Conservation (phyloP, 2,888 invertebrate species). For the Cosmorhoe ocellata region DNA sequence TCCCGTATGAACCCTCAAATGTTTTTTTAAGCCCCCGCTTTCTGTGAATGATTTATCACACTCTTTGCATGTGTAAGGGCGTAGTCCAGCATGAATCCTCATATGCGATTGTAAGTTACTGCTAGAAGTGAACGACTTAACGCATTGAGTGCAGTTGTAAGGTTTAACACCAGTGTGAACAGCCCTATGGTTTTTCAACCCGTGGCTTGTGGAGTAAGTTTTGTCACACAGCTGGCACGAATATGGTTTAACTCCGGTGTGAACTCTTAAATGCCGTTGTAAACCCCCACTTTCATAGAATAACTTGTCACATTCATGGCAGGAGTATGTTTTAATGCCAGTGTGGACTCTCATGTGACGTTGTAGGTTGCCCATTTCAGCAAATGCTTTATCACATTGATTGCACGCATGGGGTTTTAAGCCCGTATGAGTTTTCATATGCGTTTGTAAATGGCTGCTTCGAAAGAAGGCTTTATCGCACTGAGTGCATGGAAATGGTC, state of each 20-base stretch:
- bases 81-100: conserved; percentile 6
- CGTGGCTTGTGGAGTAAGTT: conserved; percentile 10
- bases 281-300: conserved; percentile 9
- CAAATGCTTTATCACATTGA: conserved; percentile 7
- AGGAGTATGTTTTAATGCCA: conserved; percentile 5
- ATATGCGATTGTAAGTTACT: conserved; percentile 6
- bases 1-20: conserved; percentile 8
- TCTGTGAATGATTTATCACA: conserved; percentile 7
- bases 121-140: neutral
- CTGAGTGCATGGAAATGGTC: neutral
- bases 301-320: neutral
- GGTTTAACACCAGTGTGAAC: conserved; percentile 4
- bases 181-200: conserved; percentile 1
- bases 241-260: conserved; percentile 4
- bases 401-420: conserved; percentile 7
- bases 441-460: conserved; percentile 5
- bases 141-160: neutral
- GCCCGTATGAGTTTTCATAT: conserved; percentile 6
- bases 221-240: conserved; percentile 2
- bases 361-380: conserved; percentile 1
- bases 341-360: conserved; percentile 5
- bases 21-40: conserved; percentile 4
- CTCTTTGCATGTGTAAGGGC: conserved; percentile 5
- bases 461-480: conserved; percentile 3
- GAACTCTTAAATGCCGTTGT: conserved; percentile 7